Conservation (phyloP, 2,113 vertebrate species). For the Sporophila hypoxantha region DNA sequence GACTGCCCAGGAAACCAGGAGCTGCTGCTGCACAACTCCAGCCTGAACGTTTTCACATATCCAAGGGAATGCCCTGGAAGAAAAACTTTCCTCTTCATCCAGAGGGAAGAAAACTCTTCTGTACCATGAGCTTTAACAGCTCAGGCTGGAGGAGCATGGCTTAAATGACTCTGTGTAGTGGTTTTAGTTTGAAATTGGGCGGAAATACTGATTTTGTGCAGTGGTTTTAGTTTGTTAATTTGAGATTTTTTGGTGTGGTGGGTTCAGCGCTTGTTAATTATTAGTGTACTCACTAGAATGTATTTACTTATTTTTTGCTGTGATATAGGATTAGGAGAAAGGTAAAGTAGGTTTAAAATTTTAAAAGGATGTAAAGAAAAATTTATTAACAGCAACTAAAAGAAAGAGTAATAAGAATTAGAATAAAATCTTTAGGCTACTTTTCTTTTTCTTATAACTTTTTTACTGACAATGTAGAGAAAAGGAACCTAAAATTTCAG, state of each 20-base stretch:
- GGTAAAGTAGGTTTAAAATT: background rate
- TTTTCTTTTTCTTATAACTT: background rate
- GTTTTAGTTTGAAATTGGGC: background rate
- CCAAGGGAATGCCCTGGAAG: background rate
- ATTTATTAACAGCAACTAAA: background rate
- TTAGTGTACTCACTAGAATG: background rate
- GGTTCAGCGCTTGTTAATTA: background rate
- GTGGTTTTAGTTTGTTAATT: background rate
- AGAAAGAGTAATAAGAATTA: background rate
- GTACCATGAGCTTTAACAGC: background rate
- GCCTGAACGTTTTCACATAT: fast-evolving
- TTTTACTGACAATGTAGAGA: background rate
- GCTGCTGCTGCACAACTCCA: background rate
- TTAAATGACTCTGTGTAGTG: background rate
- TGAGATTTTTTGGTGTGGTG: background rate
- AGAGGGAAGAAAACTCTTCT: background rate
- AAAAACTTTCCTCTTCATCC: background rate
- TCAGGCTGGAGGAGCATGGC: background rate
- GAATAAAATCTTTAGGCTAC: background rate
- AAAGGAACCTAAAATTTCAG: background rate
- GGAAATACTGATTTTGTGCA: background rate
- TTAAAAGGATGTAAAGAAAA: background rate
- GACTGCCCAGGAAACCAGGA: background rate
- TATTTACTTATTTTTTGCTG: background rate
- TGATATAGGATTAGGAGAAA: background rate